Evolutionary conservation across 2,888 invertebrate genomes (phyloP).

Genomic region (Tinea semifulvella): DNA sequence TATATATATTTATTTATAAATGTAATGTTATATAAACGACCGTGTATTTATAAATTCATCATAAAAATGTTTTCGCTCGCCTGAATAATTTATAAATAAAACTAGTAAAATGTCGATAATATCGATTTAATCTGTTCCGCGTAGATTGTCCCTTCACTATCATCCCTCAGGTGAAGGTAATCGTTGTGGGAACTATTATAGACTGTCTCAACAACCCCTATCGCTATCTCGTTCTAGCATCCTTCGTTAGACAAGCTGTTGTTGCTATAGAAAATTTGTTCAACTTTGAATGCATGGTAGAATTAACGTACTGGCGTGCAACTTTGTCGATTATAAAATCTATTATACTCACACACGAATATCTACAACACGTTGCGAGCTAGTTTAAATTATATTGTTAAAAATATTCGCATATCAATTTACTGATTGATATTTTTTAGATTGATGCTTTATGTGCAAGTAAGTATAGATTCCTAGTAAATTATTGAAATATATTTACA

Average conservation of each 20-base stretch:
- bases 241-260: slow-evolving; percentile 36
- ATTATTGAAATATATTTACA: no score
- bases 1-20: no score
- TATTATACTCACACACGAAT: background rate
- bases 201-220: slow-evolving; percentile 39
- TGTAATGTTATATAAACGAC: no score
- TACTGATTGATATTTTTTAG: background rate
- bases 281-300: slow-evolving; percentile 2
- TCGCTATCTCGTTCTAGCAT: slow-evolving; percentile 41
- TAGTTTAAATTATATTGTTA: slow-evolving; percentile 7
- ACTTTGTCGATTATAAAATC: background rate
- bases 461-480: no score
- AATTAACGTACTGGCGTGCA: background rate
- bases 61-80: no score
- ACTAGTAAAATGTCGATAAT: no score
- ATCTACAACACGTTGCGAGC: background rate
- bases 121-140: no score
- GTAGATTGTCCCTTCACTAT: slow-evolving; percentile 27
- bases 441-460: no score
- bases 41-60: no score
- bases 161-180: slow-evolving; percentile 55
- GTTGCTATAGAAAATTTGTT: slow-evolving; percentile 14
- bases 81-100: no score
- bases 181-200: slow-evolving; percentile 59
- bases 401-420: slow-evolving; percentile 2